Conservation (phyloP, 2,113 vertebrate species). For the Lampris incognitus region DNA sequence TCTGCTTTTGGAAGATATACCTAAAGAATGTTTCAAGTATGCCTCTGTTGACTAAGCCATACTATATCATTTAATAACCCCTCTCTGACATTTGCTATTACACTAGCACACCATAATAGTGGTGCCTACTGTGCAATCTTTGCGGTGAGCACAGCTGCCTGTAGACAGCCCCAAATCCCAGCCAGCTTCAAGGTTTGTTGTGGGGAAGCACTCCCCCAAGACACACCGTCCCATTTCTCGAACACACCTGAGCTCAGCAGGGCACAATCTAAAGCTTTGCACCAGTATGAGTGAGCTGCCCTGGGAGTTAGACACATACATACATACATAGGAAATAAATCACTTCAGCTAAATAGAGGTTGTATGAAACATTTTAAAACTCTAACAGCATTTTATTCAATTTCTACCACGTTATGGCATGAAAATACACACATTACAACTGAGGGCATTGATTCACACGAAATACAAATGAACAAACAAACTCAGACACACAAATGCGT, state of each 20-base stretch:
- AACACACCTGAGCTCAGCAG: slow-evolving; percentile 83
- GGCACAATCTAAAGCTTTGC: slow-evolving; percentile 89
- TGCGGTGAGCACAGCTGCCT: slow-evolving; percentile 88
- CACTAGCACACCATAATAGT: no score
- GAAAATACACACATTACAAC: slow-evolving; percentile 1
- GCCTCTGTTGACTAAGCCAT: no score
- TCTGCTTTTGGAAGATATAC: no score
- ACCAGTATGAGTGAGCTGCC: slow-evolving; percentile 89
- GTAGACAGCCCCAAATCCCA: slow-evolving; percentile 94
- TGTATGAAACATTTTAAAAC: not conserved
- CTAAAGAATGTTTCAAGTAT: no score
- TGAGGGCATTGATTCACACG: not conserved
- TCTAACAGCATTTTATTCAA: not conserved
- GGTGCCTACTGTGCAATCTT: slow-evolving; percentile 93
- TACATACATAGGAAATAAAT: slow-evolving; percentile 2
- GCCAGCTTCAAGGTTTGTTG: slow-evolving; percentile 85
- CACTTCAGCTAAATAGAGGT: not conserved
- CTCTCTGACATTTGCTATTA: no score
- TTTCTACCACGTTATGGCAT: not conserved
- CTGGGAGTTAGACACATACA: slow-evolving; percentile 70
- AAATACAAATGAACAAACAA: no score
- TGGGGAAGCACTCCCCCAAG: slow-evolving; percentile 73
- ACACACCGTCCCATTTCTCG: slow-evolving; percentile 87
- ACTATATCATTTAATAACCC: no score
- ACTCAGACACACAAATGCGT: not conserved